A percentile compares a stretch with the other conserved stretches of the same genome.
Evolutionary conservation across 2,797 vertebrate species (phyloP).

Genomic region (Manis javanica): DNA sequence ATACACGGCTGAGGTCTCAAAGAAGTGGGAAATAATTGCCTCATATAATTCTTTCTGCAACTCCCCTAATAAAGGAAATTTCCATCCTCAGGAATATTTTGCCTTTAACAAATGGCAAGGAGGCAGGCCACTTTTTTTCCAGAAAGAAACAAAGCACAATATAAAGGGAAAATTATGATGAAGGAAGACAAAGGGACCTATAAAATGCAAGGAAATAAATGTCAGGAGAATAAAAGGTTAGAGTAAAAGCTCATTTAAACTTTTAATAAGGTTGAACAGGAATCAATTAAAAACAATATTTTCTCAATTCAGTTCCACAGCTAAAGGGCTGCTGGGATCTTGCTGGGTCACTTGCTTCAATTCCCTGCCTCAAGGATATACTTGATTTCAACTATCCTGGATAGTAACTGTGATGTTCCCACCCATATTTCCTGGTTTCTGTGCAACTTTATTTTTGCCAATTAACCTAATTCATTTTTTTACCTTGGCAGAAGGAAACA

Average conservation of each 20-base stretch:
- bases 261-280: slow-evolving; percentile 79
- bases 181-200: slow-evolving; percentile 61
- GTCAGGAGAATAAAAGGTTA: slow-evolving; percentile 75
- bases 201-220: slow-evolving; percentile 74
- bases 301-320: slow-evolving; percentile 46
- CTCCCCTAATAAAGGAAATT: slow-evolving; percentile 39
- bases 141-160: slow-evolving; percentile 36
- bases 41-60: slow-evolving; percentile 37
- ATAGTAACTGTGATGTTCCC: background rate
- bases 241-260: slow-evolving; percentile 67
- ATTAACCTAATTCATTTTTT: slow-evolving; percentile 16
- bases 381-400: slow-evolving; percentile 22
- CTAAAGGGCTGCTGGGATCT: background rate
- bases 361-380: background rate
- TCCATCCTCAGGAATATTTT: slow-evolving; percentile 47
- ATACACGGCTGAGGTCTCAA: background rate
- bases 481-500: background rate
- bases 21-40: slow-evolving; percentile 50
- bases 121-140: background rate
- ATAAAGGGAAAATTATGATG: slow-evolving; percentile 54
- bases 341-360: background rate
- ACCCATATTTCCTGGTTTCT: background rate
- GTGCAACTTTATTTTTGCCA: background rate
- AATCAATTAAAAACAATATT: slow-evolving; percentile 75
- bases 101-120: slow-evolving; percentile 56